Evolutionary conservation across 2,888 invertebrate genomes (phyloP).

Genomic region (Rhaphigaster nebulosa): DNA sequence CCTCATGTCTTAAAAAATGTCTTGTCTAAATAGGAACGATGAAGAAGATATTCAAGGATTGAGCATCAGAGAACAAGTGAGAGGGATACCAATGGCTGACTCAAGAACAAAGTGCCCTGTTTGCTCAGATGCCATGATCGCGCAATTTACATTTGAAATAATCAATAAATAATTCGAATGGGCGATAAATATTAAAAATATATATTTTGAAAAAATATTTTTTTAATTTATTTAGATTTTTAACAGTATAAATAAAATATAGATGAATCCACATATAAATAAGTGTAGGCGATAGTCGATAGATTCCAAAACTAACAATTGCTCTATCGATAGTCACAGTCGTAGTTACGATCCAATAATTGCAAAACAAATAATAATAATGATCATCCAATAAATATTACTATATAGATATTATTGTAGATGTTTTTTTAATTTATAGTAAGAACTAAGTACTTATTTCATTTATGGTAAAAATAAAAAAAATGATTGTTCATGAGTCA

Average conservation of each 20-base stretch:
- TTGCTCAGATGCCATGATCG: not conserved
- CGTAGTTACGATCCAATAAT: too few species aligned
- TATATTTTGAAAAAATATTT: not conserved
- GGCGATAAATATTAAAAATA: not conserved
- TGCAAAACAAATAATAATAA: too few species aligned
- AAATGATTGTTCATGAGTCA: too few species aligned
- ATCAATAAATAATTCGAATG: not conserved
- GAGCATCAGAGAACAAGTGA: not conserved
- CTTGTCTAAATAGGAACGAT: not conserved
- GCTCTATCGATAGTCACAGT: too few species aligned
- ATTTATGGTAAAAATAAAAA: too few species aligned
- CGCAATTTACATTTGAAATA: not conserved
- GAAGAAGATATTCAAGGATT: not conserved
- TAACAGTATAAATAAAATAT: not conserved
- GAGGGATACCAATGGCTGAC: not conserved
- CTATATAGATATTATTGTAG: too few species aligned
- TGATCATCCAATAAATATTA: too few species aligned
- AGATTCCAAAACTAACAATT: too few species aligned
- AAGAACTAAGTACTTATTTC: too few species aligned
- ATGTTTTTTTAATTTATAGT: too few species aligned
- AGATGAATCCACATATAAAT: not conserved
- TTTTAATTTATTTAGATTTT: not conserved
- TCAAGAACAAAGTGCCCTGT: not conserved
- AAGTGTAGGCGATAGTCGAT: too few species aligned
- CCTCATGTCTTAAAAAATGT: constrained; percentile 60